These are phyloP conservation scores for Teleopsis dalmanni DNA, from an alignment of 1,140 invertebrate genomes.

Conservation along the genomic window DNA sequence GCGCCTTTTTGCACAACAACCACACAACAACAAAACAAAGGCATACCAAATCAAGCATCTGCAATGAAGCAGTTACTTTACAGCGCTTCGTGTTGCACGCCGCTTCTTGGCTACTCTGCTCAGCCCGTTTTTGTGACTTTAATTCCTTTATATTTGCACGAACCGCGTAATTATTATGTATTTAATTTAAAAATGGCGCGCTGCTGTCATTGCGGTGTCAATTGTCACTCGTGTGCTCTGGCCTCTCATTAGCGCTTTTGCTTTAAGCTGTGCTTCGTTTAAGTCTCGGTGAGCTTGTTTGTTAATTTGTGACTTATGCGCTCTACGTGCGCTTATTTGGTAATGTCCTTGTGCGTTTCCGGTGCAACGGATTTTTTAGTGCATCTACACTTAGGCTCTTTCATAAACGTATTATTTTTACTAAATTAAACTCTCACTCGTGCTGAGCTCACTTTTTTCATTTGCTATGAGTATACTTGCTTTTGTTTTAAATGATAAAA, in stretches of 20 bases:
- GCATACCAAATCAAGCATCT: not conserved
- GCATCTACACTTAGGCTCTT: not conserved
- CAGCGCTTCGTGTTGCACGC: too few species aligned
- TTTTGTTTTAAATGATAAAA: too few species aligned
- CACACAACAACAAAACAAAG: not conserved
- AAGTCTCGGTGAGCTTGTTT: not conserved
- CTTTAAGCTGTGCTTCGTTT: not conserved
- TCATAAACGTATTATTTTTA: conserved; percentile 40
- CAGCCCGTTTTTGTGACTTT: too few species aligned
- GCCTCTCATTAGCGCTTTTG: conserved; percentile 1
- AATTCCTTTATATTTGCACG: too few species aligned
- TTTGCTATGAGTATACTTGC: too few species aligned
- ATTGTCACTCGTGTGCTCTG: conserved; percentile 11
- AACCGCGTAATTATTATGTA: too few species aligned
- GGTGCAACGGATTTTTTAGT: not conserved
- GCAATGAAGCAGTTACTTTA: not conserved
- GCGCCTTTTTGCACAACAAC: conserved; percentile 36
- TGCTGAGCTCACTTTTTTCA: conserved; percentile 41
- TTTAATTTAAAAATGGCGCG: too few species aligned
- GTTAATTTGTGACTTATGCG: too few species aligned
- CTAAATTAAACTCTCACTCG: conserved; percentile 43
- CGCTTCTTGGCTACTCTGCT: too few species aligned
- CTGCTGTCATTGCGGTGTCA: conserved; percentile 10
- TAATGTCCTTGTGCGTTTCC: not conserved
- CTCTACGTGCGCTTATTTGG: not conserved